Conservation (phyloP, 2,797 vertebrate genomes). For the Rhinogobio ventralis region DNA sequence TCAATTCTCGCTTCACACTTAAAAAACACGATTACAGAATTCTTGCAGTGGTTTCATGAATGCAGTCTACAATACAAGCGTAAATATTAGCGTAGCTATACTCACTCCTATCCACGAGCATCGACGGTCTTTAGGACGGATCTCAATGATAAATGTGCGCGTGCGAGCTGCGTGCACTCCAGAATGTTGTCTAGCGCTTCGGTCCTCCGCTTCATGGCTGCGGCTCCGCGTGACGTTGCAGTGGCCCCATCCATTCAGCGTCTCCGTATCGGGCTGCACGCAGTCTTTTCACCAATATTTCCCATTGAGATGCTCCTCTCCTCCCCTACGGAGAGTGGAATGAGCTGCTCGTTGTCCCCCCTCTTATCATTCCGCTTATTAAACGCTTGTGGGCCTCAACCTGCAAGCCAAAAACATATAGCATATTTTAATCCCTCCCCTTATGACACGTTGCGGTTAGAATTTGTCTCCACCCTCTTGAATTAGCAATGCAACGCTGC, state of each 20-base stretch:
- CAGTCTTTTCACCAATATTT: conserved; percentile 75
- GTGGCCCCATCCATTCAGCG: conserved; percentile 85
- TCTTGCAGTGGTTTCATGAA: not conserved
- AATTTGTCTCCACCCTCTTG: conserved; percentile 76
- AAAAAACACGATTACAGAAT: conserved; percentile 1
- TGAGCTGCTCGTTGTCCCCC: conserved; percentile 60
- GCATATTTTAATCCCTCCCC: conserved; percentile 71
- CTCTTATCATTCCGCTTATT: conserved; percentile 67
- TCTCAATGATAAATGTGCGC: conserved; percentile 64
- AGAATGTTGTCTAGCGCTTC: conserved; percentile 69
- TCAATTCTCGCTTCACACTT: not conserved
- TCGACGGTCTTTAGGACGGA: conserved; percentile 56
- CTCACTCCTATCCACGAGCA: conserved; percentile 72
- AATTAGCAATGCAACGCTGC: conserved; percentile 33
- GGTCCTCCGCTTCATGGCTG: conserved; percentile 80
- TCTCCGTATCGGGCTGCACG: conserved; percentile 75
- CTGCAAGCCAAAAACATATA: conserved; percentile 80
- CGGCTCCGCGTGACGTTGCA: conserved; percentile 84
- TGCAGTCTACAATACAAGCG: not conserved
- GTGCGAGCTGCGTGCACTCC: conserved; percentile 71
- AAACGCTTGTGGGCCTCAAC: conserved; percentile 75
- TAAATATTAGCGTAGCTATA: conserved; percentile 48
- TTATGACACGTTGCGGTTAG: conserved; percentile 76
- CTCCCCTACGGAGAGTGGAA: conserved; percentile 63
- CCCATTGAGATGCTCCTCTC: conserved; percentile 73